Evolutionary conservation across 53 echinoderm and acorn worm species (phyloP).

Genomic region (Actinopyga echinites): DNA sequence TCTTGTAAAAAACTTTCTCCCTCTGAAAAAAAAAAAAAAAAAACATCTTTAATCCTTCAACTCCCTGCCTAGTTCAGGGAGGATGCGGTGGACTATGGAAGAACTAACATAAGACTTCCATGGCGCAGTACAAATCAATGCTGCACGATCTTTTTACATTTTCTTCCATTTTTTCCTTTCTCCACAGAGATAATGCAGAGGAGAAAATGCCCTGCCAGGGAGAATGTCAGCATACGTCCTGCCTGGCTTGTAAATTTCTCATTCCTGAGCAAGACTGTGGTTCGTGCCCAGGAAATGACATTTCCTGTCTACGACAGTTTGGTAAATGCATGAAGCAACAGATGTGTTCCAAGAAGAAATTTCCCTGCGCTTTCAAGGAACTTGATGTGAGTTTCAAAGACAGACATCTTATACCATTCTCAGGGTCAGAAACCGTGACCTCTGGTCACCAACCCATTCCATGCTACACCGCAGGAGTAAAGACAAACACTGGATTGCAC

Average conservation of each 20-base stretch:
- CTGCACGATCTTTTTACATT: neutral
- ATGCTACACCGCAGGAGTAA: too few species aligned
- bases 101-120: too few species aligned
- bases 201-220: slow-evolving; percentile 80
- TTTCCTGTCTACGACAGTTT: slow-evolving; percentile 78
- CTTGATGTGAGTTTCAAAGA: slow-evolving; percentile 39
- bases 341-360: slow-evolving; percentile 73
- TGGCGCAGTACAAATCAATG: too few species aligned
- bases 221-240: slow-evolving; percentile 94
- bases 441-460: neutral
- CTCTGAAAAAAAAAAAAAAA: too few species aligned
- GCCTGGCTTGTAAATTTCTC: slow-evolving; percentile 86
- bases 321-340: slow-evolving; percentile 82
- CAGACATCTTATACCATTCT: neutral
- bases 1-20: too few species aligned
- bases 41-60: too few species aligned
- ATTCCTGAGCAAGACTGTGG: slow-evolving; percentile 81
- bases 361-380: slow-evolving; percentile 81
- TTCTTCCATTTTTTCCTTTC: neutral
- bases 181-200: slow-evolving; percentile 82
- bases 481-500: too few species aligned
- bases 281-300: slow-evolving; percentile 70
- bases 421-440: too few species aligned
- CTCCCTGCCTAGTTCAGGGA: too few species aligned
- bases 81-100: too few species aligned